Evolutionary conservation across 2,113 vertebrate species (phyloP).

Genomic region (Neoarius graeffei): DNA sequence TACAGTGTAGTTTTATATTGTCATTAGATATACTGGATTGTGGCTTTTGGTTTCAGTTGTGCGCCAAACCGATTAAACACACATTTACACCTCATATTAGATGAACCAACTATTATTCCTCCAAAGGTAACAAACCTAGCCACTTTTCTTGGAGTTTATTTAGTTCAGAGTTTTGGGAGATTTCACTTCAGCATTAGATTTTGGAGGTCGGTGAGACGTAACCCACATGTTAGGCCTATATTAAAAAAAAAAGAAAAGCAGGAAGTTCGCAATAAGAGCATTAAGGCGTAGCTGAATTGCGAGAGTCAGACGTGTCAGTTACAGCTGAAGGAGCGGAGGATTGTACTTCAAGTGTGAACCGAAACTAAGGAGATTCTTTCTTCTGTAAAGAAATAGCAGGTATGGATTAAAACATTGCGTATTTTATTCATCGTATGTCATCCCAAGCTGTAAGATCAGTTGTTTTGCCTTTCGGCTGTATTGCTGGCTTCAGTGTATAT

Average conservation of each 20-base stretch:
- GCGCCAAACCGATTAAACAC: background rate
- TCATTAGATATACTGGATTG: too few species aligned
- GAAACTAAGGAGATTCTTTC: background rate
- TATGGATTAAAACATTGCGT: background rate
- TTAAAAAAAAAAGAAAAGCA: background rate
- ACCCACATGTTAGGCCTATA: background rate
- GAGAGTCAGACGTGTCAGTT: conserved; percentile 26
- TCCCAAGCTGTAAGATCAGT: background rate
- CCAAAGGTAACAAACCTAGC: conserved; percentile 18
- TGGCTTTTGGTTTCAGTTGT: background rate
- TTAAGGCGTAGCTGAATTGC: conserved; percentile 41
- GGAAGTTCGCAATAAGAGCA: conserved; percentile 48
- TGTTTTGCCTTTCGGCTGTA: background rate
- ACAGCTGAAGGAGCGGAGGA: background rate
- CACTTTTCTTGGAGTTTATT: background rate
- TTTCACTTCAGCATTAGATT: conserved; percentile 6
- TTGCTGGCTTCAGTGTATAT: conserved; percentile 2
- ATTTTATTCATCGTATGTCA: background rate
- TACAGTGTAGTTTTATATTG: background rate
- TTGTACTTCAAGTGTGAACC: background rate
- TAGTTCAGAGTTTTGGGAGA: background rate
- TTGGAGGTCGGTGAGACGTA: background rate
- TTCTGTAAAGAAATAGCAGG: background rate
- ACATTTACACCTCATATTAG: background rate
- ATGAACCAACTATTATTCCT: background rate